A percentile compares a stretch with the other conserved stretches of the same genome.
phyloP scores from a whole-genome alignment of 2,888 invertebrate species.

The Steinernema hermaphroditum region DNA sequence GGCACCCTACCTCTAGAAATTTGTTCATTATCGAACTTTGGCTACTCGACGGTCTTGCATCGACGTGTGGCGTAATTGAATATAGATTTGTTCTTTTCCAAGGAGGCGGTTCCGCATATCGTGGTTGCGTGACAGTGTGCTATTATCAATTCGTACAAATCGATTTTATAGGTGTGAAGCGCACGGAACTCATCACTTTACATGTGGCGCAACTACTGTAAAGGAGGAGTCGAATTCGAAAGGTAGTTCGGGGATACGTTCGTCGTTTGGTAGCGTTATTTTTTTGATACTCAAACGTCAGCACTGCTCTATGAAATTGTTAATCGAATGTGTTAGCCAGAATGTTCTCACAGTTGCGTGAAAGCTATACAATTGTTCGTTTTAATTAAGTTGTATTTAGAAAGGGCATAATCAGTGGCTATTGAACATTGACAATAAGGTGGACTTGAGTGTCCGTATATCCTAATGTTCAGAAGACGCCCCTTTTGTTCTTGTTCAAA shows the following conservation, averaged over 20 bases:
- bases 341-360: not conserved
- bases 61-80: too few species aligned
- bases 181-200: not conserved
- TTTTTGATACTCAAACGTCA: not conserved
- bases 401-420: constrained; percentile 12
- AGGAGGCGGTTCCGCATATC: too few species aligned
- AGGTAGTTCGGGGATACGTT: not conserved
- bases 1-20: too few species aligned
- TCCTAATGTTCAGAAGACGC: not conserved
- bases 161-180: not conserved
- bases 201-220: constrained; percentile 28
- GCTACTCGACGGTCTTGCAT: too few species aligned
- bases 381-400: not conserved
- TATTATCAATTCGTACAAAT: too few species aligned
- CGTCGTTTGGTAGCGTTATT: not conserved
- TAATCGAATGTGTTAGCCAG: not conserved
- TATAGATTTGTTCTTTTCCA: too few species aligned
- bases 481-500: not conserved
- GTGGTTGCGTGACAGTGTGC: too few species aligned
- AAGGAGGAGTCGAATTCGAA: constrained; percentile 25
- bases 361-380: not conserved
- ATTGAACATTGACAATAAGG: constrained; percentile 12
- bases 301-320: not conserved
- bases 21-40: too few species aligned
- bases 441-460: not conserved